These are phyloP conservation scores for Sebastes schlegelii DNA, from an alignment of 2,113 vertebrate genomes.

Conservation along the genomic window DNA sequence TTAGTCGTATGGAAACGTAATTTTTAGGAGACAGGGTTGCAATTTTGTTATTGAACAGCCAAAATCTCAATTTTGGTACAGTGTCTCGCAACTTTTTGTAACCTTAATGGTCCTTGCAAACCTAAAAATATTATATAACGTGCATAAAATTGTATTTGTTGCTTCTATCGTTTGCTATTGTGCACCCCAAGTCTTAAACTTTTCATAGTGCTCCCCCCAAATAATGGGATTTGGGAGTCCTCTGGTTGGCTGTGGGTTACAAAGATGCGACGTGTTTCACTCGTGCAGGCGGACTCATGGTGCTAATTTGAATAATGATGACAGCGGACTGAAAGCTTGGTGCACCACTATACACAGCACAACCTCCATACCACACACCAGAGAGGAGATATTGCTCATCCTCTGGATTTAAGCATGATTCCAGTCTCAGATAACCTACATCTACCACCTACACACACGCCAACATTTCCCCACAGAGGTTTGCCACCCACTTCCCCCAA, in stretches of 20 bases:
- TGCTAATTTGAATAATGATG: slow-evolving; percentile 13
- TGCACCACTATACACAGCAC: not conserved
- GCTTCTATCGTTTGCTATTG: not conserved
- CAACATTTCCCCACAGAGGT: slow-evolving; percentile 53
- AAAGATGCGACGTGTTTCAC: not conserved
- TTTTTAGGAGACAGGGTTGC: too few relatives aligned
- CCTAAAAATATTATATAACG: not conserved
- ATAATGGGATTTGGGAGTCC: not conserved
- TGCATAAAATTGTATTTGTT: not conserved
- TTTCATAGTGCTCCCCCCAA: not conserved
- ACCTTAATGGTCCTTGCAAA: not conserved
- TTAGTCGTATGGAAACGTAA: too few relatives aligned
- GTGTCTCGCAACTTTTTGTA: not conserved
- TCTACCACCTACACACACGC: slow-evolving; percentile 24
- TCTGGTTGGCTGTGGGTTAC: not conserved
- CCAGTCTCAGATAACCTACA: slow-evolving; percentile 46
- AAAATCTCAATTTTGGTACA: too few relatives aligned
- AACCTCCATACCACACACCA: slow-evolving; percentile 1
- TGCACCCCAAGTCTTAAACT: not conserved
- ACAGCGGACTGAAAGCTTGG: not conserved
- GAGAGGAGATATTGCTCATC: slow-evolving; percentile 45
- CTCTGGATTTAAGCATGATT: slow-evolving; percentile 49
- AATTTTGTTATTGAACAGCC: too few relatives aligned
- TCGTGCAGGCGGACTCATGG: not conserved
- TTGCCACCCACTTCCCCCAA: slow-evolving; percentile 56